Evolutionary conservation across 2,888 invertebrate genomes (phyloP), one percentile per base, ranked within the genome.

Genomic region (Helleia helle): DNA sequence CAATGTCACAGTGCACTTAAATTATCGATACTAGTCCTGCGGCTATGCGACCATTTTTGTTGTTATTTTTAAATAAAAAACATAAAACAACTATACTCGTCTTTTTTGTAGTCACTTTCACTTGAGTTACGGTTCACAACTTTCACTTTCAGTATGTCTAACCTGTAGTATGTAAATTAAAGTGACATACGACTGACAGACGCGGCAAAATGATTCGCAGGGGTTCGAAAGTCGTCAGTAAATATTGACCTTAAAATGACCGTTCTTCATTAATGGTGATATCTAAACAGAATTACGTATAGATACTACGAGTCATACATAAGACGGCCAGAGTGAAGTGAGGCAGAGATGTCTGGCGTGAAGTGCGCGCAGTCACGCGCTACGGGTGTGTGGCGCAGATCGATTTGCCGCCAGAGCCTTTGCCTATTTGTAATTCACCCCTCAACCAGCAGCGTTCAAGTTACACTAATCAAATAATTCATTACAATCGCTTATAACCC

Each of bases 301-400:
- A 76, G 65, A 70, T 77, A 79, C 68, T 77, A 77, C 65, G 72
- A 65, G 73, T 74, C 77, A 79, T 79, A 76, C 70, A 76, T 75
- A 66, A 56, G 60, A 38, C 43, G 41, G 55, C 40, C 31, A 41
- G 28, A 54, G 65, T 75, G 77, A 81, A 80, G 76, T 79, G 67
- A 77, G 80, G 68, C 58, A 65, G 50, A 54, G 47, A 55, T 58
- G 58, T 56, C 43, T 44, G 54, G 53, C 55, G 61, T 81, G 81
- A 80, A 81, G 76, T 76, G 62, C 65, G 76, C 63, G 56, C 63
- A 58, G 56, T 55, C 46, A 28, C 30, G 48, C 27, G 49, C 52
- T 48, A 53, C 52, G 55, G 55, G 58, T 52, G 57, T 64, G 64
- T 66, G 58, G 69, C 66, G 69, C 67, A 62, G 71, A 80, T 81